Evolutionary conservation across 2,797 vertebrate genomes (phyloP).

Genomic region (Acipenser oxyrinchus): DNA sequence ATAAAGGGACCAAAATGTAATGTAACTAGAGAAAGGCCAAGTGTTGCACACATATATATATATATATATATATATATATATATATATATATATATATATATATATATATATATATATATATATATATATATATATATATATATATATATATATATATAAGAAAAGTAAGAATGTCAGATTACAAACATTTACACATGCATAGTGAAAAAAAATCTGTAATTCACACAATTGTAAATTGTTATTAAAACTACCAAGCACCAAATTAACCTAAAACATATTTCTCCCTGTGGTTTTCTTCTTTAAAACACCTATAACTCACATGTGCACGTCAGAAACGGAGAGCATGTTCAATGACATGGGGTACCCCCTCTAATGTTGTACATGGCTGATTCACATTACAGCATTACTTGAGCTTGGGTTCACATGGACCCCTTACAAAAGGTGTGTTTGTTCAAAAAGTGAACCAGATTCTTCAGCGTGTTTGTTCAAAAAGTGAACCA

Average conservation of each 20-base stretch:
- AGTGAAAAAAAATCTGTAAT: constrained; percentile 57
- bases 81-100: not conserved
- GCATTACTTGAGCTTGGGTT: too few species aligned
- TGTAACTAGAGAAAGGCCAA: constrained; percentile 52
- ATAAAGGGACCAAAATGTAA: constrained; percentile 78
- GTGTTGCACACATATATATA: constrained; percentile 39
- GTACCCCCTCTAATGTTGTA: too few species aligned
- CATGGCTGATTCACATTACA: too few species aligned
- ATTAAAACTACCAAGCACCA: constrained; percentile 78
- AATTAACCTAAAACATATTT: constrained; percentile 65
- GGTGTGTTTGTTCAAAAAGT: too few species aligned
- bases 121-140: constrained; percentile 1
- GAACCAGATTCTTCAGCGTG: constrained; percentile 8
- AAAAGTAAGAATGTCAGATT: constrained; percentile 67
- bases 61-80: not conserved
- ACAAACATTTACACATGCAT: constrained; percentile 83
- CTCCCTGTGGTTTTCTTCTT: constrained; percentile 18
- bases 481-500: constrained; percentile 30
- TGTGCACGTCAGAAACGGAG: constrained; percentile 22
- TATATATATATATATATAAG: constrained; percentile 18
- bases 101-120: constrained; percentile 3
- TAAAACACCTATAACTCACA: constrained; percentile 60
- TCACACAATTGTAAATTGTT: constrained; percentile 68
- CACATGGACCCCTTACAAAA: too few species aligned
- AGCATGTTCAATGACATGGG: too few species aligned